A percentile compares a stretch with the other conserved stretches of the same genome.
Conservation (phyloP, 2,113 vertebrate genomes). For the Malurus melanocephalus region DNA sequence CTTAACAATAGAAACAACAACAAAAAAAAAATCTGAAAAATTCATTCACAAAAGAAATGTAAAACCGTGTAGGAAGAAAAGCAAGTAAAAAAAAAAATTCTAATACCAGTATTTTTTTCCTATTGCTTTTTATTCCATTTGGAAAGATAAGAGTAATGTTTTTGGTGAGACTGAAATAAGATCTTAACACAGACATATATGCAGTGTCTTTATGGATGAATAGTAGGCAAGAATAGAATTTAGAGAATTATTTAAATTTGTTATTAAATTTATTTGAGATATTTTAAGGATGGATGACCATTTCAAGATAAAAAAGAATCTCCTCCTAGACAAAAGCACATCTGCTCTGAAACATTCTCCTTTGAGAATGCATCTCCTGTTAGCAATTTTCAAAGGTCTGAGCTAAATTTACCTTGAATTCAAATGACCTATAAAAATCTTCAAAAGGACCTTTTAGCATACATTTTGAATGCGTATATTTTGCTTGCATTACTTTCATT, state of each 20-base stretch:
- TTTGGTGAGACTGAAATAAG: background rate
- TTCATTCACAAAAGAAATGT: background rate
- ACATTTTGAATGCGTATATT: background rate
- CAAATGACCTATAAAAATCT: background rate
- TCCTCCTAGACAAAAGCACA: background rate
- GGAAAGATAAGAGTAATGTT: background rate
- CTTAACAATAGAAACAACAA: background rate
- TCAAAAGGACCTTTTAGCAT: background rate
- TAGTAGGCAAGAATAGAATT: background rate
- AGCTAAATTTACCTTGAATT: slow-evolving; percentile 1
- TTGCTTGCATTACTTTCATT: background rate
- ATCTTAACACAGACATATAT: background rate
- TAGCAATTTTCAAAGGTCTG: background rate
- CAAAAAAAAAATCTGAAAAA: background rate
- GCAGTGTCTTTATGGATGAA: background rate
- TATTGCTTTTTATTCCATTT: background rate
- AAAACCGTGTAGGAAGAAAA: background rate
- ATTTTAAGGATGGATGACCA: background rate
- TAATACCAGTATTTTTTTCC: background rate
- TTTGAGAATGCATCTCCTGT: background rate
- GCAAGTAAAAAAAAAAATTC: background rate
- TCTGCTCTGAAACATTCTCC: background rate
- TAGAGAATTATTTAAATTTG: background rate
- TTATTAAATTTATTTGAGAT: background rate
- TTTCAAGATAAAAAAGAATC: background rate